phyloP scores from a whole-genome alignment of 2,113 vertebrate species.

The Morone chrysops region DNA sequence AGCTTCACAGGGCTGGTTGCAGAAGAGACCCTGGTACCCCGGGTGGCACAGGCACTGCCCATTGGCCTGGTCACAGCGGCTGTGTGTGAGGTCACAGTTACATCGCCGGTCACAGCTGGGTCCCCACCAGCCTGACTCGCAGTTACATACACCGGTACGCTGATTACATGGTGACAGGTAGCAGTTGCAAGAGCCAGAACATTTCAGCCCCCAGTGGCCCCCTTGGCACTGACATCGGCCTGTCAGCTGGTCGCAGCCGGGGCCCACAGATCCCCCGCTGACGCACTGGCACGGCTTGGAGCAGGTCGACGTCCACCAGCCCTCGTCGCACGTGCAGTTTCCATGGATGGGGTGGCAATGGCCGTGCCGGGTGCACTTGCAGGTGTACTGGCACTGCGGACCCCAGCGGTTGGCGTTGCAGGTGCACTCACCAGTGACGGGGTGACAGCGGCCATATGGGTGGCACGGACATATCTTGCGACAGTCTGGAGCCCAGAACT shows the following conservation, averaged over 20 bases:
- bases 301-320: conserved; percentile 90
- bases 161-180: conserved; percentile 86
- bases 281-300: conserved; percentile 86
- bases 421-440: conserved; percentile 86
- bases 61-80: conserved; percentile 77
- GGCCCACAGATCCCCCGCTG: conserved; percentile 46
- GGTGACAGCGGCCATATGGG: conserved; percentile 89
- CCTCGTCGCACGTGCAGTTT: conserved; percentile 88
- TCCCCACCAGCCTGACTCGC: conserved; percentile 87
- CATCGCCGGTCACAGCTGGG: conserved; percentile 84
- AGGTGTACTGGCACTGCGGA: conserved; percentile 84
- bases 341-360: conserved; percentile 86
- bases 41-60: conserved; percentile 88
- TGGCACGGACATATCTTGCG: conserved; percentile 88
- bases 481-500: conserved; percentile 95
- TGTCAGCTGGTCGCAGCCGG: conserved; percentile 84
- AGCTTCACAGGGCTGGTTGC: conserved; percentile 81
- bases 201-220: conserved; percentile 90
- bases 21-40: conserved; percentile 86
- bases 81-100: conserved; percentile 85
- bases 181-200: conserved; percentile 87
- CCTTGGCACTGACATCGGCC: conserved; percentile 88
- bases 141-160: conserved; percentile 87
- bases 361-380: conserved; percentile 87
- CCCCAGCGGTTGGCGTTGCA: conserved; percentile 90